Percentiles rank a stretch among this genome's conserved stretches.
Conservation (phyloP, 1,140 invertebrate species). For the Euwallacea similis region DNA sequence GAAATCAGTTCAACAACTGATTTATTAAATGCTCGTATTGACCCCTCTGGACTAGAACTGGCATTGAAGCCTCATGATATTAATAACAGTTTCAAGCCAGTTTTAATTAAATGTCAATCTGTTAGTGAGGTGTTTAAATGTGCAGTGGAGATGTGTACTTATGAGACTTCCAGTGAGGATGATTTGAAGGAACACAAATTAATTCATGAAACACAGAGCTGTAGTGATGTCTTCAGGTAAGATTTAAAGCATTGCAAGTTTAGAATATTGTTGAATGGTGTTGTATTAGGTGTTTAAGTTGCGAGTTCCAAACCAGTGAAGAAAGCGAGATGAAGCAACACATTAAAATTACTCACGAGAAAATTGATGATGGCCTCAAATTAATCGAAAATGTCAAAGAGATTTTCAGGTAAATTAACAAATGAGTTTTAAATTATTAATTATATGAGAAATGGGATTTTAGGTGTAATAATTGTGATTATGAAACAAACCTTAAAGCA, state of each 20-base stretch:
- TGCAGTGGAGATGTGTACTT: slow-evolving; percentile 13
- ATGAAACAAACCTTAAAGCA: slow-evolving; percentile 32
- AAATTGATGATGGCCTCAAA: not conserved
- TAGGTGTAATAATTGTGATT: slow-evolving; percentile 33
- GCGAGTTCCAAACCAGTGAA: slow-evolving; percentile 17
- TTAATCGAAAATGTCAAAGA: slow-evolving; percentile 8
- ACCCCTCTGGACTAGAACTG: no score
- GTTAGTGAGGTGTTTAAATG: slow-evolving; percentile 10
- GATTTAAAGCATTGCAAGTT: not conserved
- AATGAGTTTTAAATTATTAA: not conserved
- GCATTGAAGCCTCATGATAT: not conserved
- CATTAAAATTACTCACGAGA: not conserved
- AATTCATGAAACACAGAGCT: slow-evolving; percentile 9
- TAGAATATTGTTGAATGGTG: not conserved
- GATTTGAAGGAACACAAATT: slow-evolving; percentile 18
- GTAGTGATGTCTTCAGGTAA: slow-evolving; percentile 21
- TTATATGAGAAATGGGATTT: slow-evolving; percentile 2
- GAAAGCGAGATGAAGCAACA: not conserved
- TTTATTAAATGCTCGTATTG: no score
- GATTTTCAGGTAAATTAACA: slow-evolving; percentile 1
- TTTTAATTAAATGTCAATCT: slow-evolving; percentile 6
- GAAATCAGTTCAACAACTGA: not conserved
- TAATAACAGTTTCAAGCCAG: not conserved
- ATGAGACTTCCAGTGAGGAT: slow-evolving; percentile 8
- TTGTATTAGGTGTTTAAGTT: slow-evolving; percentile 17